Conservation (phyloP, 2,888 invertebrate species). For the Ophion ellenae region DNA sequence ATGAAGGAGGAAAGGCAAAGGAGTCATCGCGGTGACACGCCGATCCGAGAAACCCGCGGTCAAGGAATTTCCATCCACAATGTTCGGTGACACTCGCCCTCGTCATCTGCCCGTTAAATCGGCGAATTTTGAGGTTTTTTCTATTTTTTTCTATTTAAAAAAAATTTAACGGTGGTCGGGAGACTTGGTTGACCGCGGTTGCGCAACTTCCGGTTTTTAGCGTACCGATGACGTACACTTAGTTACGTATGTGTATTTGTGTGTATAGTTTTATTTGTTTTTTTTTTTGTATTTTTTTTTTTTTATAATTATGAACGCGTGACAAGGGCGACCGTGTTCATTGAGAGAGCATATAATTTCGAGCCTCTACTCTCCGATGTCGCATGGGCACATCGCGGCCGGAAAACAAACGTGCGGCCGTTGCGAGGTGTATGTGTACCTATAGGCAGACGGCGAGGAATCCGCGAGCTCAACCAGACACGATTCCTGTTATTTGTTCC, state of each 20-base stretch:
- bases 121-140: background rate
- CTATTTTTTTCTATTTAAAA: constrained; percentile 32
- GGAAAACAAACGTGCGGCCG: background rate
- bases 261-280: background rate
- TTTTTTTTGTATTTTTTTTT: background rate
- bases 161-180: constrained; percentile 29
- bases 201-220: constrained; percentile 63
- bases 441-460: constrained; percentile 39
- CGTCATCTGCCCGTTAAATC: background rate
- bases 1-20: constrained; percentile 20
- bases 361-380: background rate
- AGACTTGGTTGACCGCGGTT: constrained; percentile 36
- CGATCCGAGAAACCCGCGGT: constrained; percentile 1
- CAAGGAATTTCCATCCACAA: constrained; percentile 32
- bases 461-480: constrained; percentile 80
- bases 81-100: constrained; percentile 20
- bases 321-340: constrained; percentile 5
- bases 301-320: constrained; percentile 3
- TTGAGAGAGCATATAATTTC: constrained; percentile 10
- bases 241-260: background rate
- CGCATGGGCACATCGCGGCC: background rate
- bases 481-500: constrained; percentile 83
- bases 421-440: constrained; percentile 22
- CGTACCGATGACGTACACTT: constrained; percentile 8
- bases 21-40: constrained; percentile 7